Evolutionary conservation across 2,113 vertebrate species (phyloP).

Genomic region (Orcinus orca): DNA sequence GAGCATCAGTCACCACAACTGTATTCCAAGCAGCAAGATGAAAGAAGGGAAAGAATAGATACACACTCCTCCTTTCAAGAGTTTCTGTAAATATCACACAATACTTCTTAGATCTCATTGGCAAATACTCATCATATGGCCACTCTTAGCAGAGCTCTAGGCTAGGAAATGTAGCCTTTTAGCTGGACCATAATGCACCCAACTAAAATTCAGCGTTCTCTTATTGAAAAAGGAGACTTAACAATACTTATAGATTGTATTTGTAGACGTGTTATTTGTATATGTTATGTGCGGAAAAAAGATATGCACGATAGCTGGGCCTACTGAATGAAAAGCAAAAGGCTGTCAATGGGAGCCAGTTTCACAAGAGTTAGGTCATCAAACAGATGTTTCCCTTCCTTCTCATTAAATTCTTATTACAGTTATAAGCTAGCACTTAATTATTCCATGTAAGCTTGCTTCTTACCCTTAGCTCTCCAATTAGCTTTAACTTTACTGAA

Average conservation of each 20-base stretch:
- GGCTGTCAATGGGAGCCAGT: not conserved
- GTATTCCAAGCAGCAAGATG: not conserved
- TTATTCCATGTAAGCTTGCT: not conserved
- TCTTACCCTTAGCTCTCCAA: not conserved
- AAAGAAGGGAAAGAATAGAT: not conserved
- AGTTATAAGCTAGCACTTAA: not conserved
- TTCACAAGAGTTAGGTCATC: not conserved
- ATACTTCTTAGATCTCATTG: not conserved
- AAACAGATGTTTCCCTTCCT: not conserved
- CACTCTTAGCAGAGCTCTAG: not conserved
- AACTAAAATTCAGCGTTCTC: not conserved
- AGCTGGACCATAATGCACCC: not conserved
- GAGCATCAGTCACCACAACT: not conserved
- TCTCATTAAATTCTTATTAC: not conserved
- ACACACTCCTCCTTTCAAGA: not conserved
- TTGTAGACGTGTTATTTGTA: not conserved
- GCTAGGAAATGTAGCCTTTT: not conserved
- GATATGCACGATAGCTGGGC: not conserved
- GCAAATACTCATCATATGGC: not conserved
- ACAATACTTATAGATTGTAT: not conserved
- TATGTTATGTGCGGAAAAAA: not conserved
- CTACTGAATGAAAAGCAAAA: not conserved
- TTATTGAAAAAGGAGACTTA: not conserved
- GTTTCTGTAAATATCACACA: not conserved
- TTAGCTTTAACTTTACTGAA: not conserved